These are phyloP conservation scores for Hirtodrosophila trivittata DNA, from an alignment of 2,888 invertebrate species.

Conservation along the genomic window DNA sequence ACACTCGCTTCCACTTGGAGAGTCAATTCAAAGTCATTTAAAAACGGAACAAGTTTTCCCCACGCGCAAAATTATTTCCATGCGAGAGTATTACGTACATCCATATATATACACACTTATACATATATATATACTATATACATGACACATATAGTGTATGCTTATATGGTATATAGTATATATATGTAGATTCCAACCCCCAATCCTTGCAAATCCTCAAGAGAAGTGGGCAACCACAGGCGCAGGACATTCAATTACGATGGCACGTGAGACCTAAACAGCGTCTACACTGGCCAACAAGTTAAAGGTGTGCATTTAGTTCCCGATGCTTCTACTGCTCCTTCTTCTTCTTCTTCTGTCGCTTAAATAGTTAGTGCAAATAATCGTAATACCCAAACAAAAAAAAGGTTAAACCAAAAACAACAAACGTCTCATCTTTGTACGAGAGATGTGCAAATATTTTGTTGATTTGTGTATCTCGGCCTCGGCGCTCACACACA, in stretches of 20 bases:
- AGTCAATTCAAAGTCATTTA: constrained; percentile 51
- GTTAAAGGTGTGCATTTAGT: not conserved
- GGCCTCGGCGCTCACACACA: constrained; percentile 39
- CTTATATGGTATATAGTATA: not conserved
- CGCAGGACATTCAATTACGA: constrained; percentile 53
- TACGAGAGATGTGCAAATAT: constrained; percentile 49
- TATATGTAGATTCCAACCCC: not conserved
- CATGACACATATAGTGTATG: constrained; percentile 3
- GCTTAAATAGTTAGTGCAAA: no score
- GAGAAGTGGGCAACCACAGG: constrained; percentile 31
- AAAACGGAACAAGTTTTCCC: constrained; percentile 28
- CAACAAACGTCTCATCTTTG: constrained; percentile 7
- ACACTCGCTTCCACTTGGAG: constrained; percentile 20
- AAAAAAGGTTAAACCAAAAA: not conserved
- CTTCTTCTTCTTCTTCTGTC: no score
- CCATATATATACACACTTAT: not conserved
- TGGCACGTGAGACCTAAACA: not conserved
- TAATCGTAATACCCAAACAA: no score
- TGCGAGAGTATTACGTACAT: constrained; percentile 1
- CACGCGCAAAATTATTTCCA: constrained; percentile 11
- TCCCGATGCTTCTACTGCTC: no score
- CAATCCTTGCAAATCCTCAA: constrained; percentile 19
- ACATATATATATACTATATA: not conserved
- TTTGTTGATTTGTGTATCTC: constrained; percentile 46
- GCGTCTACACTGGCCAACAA: constrained; percentile 33